Base-by-base conservation (phyloP, 1,140 invertebrate species). In the Nephila pilipes region DNA sequence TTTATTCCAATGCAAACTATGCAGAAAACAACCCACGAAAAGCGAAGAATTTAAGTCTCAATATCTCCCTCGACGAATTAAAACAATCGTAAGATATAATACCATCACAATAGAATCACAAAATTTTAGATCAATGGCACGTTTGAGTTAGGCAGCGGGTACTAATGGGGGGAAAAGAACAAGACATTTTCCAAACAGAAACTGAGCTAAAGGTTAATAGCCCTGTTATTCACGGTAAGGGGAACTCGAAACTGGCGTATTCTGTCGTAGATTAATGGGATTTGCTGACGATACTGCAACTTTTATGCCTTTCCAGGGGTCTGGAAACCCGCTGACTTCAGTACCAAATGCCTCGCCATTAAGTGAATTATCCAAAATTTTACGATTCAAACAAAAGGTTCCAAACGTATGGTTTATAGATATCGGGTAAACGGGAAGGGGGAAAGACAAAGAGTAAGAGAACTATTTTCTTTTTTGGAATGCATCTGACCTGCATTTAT, bases 321-420 rank as follows among this genome's bases (percentile, higher is more conserved):
- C 80, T 54, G 16, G 75, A 55, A 81, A 54, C 46, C 80, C 46
- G 80, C 80, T 81, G 80, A 81, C 46, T 81, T 20, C 38, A 55
- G 80, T 54, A 22, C 46, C 80, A 46, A 81, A 81, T 81, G n/a
- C 46, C 20, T 22, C 46, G 38, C 36, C 80, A 81, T 75, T 75
- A 81, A 55, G 38, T 81, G 80, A 81, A 81, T 81, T 81, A 81
- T 81, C 80, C 80, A 55, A 55, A 81, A 81, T 81, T 81, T 81
- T 81, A 81, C 38, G 80, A 81, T 81, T 81, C 80, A 81, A 81
- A 81, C 80, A 81, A 81, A 81, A 81, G 80, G 22, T 81, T 81
- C 20, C 46, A 55, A 81, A 46, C 80, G 69, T 32, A 81, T 81
- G 18, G 80, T 81, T 81, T 81, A 81, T 81, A 55, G 36, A 81